Percentiles rank a stretch among this genome's conserved stretches.
phyloP scores from a whole-genome alignment of 2,113 vertebrate genomes.

The Mormyrus iriodes region DNA sequence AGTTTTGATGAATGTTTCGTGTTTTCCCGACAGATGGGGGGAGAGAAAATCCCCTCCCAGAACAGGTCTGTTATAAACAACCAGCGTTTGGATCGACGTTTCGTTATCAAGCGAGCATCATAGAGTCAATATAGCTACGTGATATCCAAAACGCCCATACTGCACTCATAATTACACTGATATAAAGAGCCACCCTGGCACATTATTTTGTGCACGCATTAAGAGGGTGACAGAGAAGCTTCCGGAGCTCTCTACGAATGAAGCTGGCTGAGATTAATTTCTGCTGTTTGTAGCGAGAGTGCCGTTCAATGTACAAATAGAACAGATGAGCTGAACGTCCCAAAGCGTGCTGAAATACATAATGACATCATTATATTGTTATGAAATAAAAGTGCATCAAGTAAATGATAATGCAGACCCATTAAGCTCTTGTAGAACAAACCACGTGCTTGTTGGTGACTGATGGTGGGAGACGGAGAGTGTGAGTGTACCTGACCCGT shows the following conservation, averaged over 20 bases:
- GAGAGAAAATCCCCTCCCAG: slow-evolving; percentile 30
- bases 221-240: background rate
- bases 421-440: background rate
- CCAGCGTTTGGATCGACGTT: background rate
- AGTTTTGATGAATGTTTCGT: slow-evolving; percentile 9
- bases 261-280: background rate
- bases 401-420: background rate
- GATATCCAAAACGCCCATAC: background rate
- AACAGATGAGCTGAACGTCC: background rate
- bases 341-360: slow-evolving; percentile 28
- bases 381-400: background rate
- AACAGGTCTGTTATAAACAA: slow-evolving; percentile 23
- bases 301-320: background rate
- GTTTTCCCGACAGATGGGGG: slow-evolving; percentile 26
- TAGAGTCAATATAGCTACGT: background rate
- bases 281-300: background rate
- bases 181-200: background rate
- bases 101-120: background rate
- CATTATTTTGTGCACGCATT: background rate
- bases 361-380: background rate
- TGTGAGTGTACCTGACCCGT: background rate
- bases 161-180: background rate
- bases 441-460: background rate
- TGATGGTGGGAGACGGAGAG: background rate
- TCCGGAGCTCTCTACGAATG: background rate